These are phyloP conservation scores for Mantis religiosa DNA, from an alignment of 2,888 invertebrate genomes.

Conservation along the genomic window DNA sequence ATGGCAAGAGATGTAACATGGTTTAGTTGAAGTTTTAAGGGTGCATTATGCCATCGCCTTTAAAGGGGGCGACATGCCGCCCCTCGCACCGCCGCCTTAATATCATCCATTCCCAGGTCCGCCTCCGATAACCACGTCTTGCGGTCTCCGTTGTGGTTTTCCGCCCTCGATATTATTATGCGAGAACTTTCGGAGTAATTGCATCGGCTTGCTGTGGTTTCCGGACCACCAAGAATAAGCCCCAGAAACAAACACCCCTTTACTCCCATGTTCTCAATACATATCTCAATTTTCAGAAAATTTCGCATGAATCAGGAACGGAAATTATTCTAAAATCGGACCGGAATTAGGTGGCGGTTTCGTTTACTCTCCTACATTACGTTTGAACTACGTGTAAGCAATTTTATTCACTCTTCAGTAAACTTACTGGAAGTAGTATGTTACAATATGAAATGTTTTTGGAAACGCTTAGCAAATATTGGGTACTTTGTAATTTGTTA, in stretches of 20 bases:
- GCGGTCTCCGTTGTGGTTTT: constrained; percentile 5
- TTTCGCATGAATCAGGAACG: background rate
- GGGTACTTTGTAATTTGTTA: too few relatives aligned
- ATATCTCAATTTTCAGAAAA: background rate
- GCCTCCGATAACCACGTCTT: background rate
- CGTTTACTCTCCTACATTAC: background rate
- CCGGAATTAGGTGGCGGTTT: background rate
- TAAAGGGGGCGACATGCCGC: background rate
- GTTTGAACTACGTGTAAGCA: too few relatives aligned
- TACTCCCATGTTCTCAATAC: background rate
- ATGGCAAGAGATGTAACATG: too few relatives aligned
- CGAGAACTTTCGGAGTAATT: background rate
- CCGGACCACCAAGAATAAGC: background rate
- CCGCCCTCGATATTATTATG: background rate
- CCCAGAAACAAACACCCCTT: background rate
- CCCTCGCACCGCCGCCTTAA: background rate
- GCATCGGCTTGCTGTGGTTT: background rate
- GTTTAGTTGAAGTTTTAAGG: background rate
- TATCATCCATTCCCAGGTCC: background rate
- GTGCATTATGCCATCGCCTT: background rate
- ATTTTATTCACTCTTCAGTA: too few relatives aligned
- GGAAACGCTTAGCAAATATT: too few relatives aligned
- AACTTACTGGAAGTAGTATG: too few relatives aligned
- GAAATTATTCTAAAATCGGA: background rate
- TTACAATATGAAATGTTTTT: too few relatives aligned